Evolutionary conservation across 2,113 vertebrate genomes (phyloP).

Genomic region (Strix aluco): DNA sequence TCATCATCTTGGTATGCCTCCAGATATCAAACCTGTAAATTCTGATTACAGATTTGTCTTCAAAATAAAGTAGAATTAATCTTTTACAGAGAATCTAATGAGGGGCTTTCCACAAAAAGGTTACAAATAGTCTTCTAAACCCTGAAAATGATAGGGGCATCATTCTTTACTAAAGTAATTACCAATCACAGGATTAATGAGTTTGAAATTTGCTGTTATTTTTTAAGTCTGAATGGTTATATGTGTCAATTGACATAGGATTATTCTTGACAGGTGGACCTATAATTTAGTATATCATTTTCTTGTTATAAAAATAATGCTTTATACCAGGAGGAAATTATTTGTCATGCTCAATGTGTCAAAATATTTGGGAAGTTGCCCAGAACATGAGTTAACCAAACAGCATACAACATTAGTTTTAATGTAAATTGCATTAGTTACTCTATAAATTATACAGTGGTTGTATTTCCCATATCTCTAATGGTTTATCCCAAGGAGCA

Average conservation of each 20-base stretch:
- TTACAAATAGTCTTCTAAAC: not conserved
- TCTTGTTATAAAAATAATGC: not conserved
- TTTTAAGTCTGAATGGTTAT: not conserved
- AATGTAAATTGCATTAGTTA: not conserved
- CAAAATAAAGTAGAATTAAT: not conserved
- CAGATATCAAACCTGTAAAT: not conserved
- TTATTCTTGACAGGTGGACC: not conserved
- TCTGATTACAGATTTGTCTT: not conserved
- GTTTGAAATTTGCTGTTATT: not conserved
- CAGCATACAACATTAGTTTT: not conserved
- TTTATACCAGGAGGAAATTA: not conserved
- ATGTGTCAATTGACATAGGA: not conserved
- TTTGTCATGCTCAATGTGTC: not conserved
- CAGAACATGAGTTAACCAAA: not conserved
- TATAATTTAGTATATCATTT: not conserved
- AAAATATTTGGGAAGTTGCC: slow-evolving; percentile 7
- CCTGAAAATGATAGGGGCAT: not conserved
- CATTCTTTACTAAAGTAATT: not conserved
- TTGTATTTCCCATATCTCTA: not conserved
- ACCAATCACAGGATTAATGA: not conserved
- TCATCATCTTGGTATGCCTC: not conserved
- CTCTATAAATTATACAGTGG: not conserved
- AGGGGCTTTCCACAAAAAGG: not conserved
- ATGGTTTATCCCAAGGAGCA: not conserved
- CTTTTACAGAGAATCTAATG: not conserved